phyloP scores from a whole-genome alignment of 2,113 vertebrate species.

The Dicaeum eximium region DNA sequence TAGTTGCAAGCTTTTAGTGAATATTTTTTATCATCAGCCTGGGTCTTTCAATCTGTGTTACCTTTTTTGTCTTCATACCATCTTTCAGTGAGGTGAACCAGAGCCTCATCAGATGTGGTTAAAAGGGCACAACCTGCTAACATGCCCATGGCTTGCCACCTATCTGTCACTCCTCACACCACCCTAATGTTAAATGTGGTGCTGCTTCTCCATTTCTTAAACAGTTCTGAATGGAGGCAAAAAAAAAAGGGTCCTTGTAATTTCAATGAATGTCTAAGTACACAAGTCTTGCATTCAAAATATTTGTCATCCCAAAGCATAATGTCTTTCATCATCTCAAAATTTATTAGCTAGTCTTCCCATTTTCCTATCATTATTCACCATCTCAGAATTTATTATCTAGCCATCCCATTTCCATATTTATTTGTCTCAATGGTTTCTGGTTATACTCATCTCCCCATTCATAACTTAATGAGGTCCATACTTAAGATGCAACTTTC shows the following conservation, averaged over 20 bases:
- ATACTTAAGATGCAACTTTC: not conserved
- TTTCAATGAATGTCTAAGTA: not conserved
- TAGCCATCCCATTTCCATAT: not conserved
- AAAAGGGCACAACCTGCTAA: not conserved
- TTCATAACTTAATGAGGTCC: not conserved
- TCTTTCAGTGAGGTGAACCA: not conserved
- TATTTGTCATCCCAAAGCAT: not conserved
- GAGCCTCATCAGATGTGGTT: not conserved
- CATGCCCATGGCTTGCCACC: not conserved
- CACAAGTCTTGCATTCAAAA: not conserved
- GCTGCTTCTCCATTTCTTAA: not conserved
- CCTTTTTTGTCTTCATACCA: not conserved
- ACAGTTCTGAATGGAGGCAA: not conserved
- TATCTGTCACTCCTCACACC: not conserved
- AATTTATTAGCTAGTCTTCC: not conserved
- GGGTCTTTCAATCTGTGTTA: not conserved
- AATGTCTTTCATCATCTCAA: not conserved
- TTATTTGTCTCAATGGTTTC: not conserved
- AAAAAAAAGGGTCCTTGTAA: not conserved
- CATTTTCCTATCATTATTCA: not conserved
- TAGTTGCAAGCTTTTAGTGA: not conserved
- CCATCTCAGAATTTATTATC: not conserved
- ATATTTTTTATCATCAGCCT: not conserved
- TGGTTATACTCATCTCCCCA: not conserved
- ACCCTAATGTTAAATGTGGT: not conserved